Conservation (phyloP, 2,113 vertebrate genomes). For the Ranitomeya variabilis region DNA sequence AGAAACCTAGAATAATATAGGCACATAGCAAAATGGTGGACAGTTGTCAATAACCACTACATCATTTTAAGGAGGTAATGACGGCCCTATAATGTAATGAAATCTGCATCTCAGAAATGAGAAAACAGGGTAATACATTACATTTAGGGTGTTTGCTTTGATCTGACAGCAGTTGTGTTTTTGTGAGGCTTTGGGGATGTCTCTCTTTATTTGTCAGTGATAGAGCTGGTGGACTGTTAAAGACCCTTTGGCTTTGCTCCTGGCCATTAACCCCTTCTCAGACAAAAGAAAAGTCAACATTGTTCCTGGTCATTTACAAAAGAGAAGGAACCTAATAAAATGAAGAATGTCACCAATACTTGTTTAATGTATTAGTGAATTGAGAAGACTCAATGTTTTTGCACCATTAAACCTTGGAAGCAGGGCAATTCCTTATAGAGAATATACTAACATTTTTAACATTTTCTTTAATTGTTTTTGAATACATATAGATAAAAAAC, state of each 20-base stretch:
- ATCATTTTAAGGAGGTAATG: too few relatives aligned
- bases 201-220: conserved; percentile 50
- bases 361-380: neutral
- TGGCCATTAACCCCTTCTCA: conserved; percentile 41
- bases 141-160: conserved; percentile 25
- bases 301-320: conserved; percentile 9
- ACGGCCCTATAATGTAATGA: too few relatives aligned
- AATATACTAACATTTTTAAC: neutral
- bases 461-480: neutral
- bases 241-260: conserved; percentile 43
- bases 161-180: conserved; percentile 47
- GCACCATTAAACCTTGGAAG: neutral
- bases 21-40: too few relatives aligned
- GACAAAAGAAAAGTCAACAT: neutral
- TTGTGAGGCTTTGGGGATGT: conserved; percentile 34
- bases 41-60: too few relatives aligned
- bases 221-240: conserved; percentile 48
- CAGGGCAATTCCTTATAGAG: neutral
- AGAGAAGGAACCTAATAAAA: conserved; percentile 21
- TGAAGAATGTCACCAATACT: neutral
- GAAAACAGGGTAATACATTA: neutral
- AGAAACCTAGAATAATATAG: too few relatives aligned
- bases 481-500: neutral
- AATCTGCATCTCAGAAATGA: neutral
- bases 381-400: neutral